Conservation (phyloP, 2,113 vertebrate genomes). For the Probosciger aterrimus region DNA sequence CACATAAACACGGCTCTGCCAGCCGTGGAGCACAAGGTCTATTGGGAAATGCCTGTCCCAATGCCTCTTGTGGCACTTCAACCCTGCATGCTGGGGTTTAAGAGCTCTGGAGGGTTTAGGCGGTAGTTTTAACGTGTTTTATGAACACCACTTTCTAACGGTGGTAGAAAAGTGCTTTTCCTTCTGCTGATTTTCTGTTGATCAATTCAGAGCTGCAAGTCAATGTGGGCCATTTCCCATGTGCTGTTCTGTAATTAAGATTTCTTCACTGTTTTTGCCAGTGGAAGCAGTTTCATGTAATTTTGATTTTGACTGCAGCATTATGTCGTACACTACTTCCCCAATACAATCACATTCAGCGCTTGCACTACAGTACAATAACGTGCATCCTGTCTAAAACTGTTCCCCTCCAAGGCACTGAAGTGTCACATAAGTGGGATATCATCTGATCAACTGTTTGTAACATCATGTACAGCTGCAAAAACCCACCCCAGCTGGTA, state of each 20-base stretch:
- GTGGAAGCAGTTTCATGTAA: neutral
- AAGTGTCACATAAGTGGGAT: neutral
- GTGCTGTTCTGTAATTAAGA: neutral
- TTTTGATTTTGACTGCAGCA: neutral
- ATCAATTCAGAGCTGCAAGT: neutral
- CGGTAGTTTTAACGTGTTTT: neutral
- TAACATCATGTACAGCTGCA: neutral
- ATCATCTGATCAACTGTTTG: neutral
- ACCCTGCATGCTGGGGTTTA: fast-evolving
- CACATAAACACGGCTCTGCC: neutral
- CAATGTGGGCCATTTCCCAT: neutral
- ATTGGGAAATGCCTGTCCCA: neutral
- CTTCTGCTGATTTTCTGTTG: neutral
- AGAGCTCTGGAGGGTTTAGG: neutral
- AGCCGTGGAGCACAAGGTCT: neutral
- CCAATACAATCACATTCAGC: neutral
- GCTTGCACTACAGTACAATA: neutral
- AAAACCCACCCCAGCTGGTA: neutral
- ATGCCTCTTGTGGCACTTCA: neutral
- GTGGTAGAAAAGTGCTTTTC: neutral
- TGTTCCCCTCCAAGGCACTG: neutral
- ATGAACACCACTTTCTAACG: neutral
- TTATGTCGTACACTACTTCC: neutral
- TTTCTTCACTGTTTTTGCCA: neutral
- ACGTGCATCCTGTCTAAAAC: neutral